phyloP scores from a whole-genome alignment of 2,888 invertebrate species.

The Habrosyne pyritoides region DNA sequence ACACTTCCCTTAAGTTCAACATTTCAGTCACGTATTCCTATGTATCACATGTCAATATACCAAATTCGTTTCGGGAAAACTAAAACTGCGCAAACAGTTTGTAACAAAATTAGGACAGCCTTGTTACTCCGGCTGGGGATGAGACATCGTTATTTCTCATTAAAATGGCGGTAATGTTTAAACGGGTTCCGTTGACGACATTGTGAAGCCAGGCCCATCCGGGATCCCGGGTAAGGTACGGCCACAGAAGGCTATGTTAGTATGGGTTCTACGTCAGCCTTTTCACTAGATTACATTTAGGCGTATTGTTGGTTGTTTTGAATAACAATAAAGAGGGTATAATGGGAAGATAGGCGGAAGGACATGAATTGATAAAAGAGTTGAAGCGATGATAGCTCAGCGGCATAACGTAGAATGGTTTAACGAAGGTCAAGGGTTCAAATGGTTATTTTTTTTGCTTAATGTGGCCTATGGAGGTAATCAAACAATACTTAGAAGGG shows the following conservation, averaged over 20 bases:
- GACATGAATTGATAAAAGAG: constrained; percentile 3
- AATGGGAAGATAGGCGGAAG: neutral
- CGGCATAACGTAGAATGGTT: no score
- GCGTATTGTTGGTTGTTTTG: constrained; percentile 32
- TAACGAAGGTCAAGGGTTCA: no score
- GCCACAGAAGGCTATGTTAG: constrained; percentile 13
- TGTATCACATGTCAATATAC: constrained; percentile 3
- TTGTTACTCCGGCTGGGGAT: constrained; percentile 1
- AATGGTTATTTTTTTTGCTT: no score
- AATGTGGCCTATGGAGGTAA: no score
- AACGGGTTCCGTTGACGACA: constrained; percentile 31
- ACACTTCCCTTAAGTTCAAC: constrained; percentile 2
- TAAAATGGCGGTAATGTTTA: constrained; percentile 40
- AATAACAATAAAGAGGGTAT: constrained; percentile 13
- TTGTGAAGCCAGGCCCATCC: constrained; percentile 19
- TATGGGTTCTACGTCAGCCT: constrained; percentile 21
- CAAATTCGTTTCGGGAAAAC: constrained; percentile 1
- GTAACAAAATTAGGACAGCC: neutral
- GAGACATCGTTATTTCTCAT: constrained; percentile 38
- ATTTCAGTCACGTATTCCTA: constrained; percentile 1
- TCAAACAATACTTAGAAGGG: no score
- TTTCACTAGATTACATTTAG: constrained; percentile 22
- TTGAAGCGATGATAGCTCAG: neutral
- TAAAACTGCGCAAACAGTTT: constrained; percentile 2
- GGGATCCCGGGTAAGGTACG: constrained; percentile 7